A percentile compares a stretch with the other conserved stretches of the same genome.
Conservation (phyloP, 2,888 invertebrate species). For the Brenthis ino region DNA sequence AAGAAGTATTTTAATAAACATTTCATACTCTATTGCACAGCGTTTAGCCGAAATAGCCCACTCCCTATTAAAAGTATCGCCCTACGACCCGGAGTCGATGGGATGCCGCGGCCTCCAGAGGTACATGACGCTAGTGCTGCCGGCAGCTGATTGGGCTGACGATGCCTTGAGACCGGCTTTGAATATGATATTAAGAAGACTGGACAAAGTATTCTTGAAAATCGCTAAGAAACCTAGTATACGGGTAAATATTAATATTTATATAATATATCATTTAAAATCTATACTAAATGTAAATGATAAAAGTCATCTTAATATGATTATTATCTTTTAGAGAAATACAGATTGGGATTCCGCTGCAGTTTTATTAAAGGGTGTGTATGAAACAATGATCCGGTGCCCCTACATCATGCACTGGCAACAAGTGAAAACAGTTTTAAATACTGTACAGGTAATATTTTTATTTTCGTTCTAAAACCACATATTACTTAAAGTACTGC, state of each 20-base stretch:
- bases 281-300: background rate
- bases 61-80: constrained; percentile 97
- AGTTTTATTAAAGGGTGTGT: constrained; percentile 95
- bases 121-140: constrained; percentile 95
- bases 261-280: background rate
- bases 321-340: constrained; percentile 85
- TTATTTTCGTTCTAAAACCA: too few relatives aligned
- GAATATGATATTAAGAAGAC: constrained; percentile 93
- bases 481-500: too few relatives aligned
- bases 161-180: constrained; percentile 95
- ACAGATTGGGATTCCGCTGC: constrained; percentile 99
- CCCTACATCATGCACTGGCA: constrained; percentile 98
- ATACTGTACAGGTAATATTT: constrained; percentile 89
- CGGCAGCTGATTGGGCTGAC: constrained; percentile 97
- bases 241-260: constrained; percentile 78
- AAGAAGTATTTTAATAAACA: background rate
- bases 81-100: constrained; percentile 98
- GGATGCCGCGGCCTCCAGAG: constrained; percentile 95
- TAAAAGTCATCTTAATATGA: background rate
- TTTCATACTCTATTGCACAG: constrained; percentile 64
- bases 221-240: constrained; percentile 98
- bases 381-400: constrained; percentile 95
- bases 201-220: constrained; percentile 98
- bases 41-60: constrained; percentile 98
- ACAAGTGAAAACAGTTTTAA: constrained; percentile 93